phyloP scores from a whole-genome alignment of 2,113 vertebrate species.

The Egretta garzetta region DNA sequence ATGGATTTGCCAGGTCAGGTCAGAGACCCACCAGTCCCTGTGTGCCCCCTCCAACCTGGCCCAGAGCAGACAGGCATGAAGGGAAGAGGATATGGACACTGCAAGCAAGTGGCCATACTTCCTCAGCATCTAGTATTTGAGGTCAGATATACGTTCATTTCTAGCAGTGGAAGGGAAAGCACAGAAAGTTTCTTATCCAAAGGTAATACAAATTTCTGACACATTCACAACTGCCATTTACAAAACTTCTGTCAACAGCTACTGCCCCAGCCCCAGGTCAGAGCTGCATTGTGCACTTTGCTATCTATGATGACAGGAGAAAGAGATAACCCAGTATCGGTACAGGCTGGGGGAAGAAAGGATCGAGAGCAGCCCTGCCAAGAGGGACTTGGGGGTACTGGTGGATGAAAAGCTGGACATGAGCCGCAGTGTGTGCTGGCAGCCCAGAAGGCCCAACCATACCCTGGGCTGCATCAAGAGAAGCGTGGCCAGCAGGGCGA shows the following conservation, averaged over 20 bases:
- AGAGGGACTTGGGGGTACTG: no score
- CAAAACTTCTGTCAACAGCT: neutral
- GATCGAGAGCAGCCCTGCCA: no score
- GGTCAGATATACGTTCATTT: neutral
- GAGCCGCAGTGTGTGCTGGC: no score
- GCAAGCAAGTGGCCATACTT: neutral
- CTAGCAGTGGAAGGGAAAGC: neutral
- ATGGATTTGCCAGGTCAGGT: neutral
- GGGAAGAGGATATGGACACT: neutral
- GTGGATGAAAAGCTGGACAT: no score
- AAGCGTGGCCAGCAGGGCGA: no score
- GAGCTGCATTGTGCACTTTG: neutral
- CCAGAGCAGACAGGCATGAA: accelerated
- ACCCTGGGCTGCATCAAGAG: no score
- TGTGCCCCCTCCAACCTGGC: neutral
- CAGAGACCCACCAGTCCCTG: neutral
- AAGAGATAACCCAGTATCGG: neutral
- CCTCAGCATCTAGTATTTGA: neutral
- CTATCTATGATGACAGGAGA: neutral
- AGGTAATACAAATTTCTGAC: neutral
- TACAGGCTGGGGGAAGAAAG: no score
- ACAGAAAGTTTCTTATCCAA: neutral
- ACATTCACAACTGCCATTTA: neutral
- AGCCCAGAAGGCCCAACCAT: no score
- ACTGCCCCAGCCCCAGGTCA: neutral